Percentiles rank a stretch among this genome's conserved stretches.
Conservation (phyloP, 1,140 invertebrate genomes). For the Hyphantria cunea region DNA sequence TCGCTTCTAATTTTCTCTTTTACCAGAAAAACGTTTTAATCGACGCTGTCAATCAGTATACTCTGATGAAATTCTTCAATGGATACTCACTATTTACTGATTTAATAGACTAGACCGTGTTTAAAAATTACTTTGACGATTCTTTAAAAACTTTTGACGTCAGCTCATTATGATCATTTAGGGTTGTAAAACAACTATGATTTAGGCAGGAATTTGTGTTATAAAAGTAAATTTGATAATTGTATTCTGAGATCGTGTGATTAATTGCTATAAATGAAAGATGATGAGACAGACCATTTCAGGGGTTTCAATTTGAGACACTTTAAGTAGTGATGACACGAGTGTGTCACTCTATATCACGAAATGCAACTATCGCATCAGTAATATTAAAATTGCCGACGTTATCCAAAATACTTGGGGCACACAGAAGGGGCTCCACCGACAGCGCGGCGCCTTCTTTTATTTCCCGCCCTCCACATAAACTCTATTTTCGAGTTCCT, state of each 20-base stretch:
- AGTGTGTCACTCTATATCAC: conserved; percentile 38
- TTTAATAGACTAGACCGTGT: conserved; percentile 33
- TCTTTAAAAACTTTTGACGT: conserved; percentile 42
- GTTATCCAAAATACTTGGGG: conserved; percentile 47
- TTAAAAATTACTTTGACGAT: conserved; percentile 32
- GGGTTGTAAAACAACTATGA: conserved; percentile 37
- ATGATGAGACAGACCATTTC: conserved; percentile 14
- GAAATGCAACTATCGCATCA: conserved; percentile 36
- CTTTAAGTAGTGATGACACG: conserved; percentile 15
- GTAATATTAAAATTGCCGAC: conserved; percentile 28
- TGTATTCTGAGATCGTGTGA: conserved; percentile 21
- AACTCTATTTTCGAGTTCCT: conserved; percentile 63
- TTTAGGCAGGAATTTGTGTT: conserved; percentile 22
- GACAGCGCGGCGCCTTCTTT: conserved; percentile 51
- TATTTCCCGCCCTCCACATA: conserved; percentile 48
- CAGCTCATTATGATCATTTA: conserved; percentile 43
- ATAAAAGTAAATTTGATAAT: conserved; percentile 23
- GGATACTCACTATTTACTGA: conserved; percentile 28
- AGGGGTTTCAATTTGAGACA: conserved; percentile 29
- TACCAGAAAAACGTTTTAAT: conserved; percentile 54
- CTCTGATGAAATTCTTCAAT: conserved; percentile 35
- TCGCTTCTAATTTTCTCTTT: conserved; percentile 67
- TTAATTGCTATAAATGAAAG: conserved; percentile 16
- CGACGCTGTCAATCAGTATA: conserved; percentile 37
- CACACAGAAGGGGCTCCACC: conserved; percentile 28